Percentiles rank a stretch among this genome's conserved stretches.
phyloP scores from a whole-genome alignment of 2,113 vertebrate genomes.

The Oceanites oceanicus region DNA sequence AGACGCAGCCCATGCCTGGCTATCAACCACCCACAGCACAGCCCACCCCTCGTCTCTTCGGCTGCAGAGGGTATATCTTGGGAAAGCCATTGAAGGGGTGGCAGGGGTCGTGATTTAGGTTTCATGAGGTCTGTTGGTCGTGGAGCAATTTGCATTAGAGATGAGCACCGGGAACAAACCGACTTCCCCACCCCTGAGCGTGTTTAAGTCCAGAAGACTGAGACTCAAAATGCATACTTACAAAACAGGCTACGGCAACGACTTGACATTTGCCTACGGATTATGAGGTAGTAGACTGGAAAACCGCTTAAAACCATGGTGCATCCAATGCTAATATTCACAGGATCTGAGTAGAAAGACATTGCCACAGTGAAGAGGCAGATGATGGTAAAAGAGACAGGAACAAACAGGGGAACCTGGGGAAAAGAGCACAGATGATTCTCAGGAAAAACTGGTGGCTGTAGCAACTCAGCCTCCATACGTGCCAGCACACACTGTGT shows the following conservation, averaged over 20 bases:
- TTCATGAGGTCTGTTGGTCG: background rate
- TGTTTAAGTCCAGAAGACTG: background rate
- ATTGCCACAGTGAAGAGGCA: slow-evolving; percentile 73
- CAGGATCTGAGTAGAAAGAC: slow-evolving; percentile 76
- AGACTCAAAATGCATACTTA: slow-evolving; percentile 25
- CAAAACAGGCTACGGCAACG: slow-evolving; percentile 27
- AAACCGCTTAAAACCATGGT: slow-evolving; percentile 71
- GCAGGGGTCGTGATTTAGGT: background rate
- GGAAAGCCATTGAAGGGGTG: background rate
- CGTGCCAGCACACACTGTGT: background rate
- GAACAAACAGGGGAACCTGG: slow-evolving; percentile 72
- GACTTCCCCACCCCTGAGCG: rapidly evolving
- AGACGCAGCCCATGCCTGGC: background rate
- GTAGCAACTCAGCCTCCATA: background rate
- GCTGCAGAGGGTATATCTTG: background rate
- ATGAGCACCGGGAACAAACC: background rate
- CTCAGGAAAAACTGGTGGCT: background rate
- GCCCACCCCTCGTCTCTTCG: background rate
- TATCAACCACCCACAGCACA: background rate
- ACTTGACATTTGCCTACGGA: slow-evolving; percentile 29
- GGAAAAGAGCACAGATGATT: background rate
- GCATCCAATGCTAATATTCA: slow-evolving; percentile 71
- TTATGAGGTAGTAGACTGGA: slow-evolving; percentile 70
- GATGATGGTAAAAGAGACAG: slow-evolving; percentile 65
- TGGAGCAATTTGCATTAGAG: background rate